Evolutionary conservation across 2,888 invertebrate genomes (phyloP).

Genomic region (Cheilosia vulpina): DNA sequence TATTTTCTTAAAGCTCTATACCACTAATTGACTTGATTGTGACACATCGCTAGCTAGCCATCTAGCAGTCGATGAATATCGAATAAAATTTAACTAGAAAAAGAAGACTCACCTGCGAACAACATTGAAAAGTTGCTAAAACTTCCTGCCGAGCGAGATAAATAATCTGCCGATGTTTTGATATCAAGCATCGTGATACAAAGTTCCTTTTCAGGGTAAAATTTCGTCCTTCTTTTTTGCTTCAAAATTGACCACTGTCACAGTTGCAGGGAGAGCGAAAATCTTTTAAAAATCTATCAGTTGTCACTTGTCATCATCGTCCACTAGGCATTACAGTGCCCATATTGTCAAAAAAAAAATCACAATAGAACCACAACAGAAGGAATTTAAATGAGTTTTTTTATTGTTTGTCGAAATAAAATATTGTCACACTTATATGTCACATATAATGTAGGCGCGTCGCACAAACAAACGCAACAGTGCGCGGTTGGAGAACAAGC

Average conservation of each 20-base stretch:
- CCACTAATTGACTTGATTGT: no score
- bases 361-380: slow-evolving; percentile 9
- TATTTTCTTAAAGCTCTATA: no score
- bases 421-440: slow-evolving; percentile 68
- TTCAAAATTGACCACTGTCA: slow-evolving; percentile 5
- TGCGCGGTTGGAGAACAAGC: slow-evolving; percentile 28
- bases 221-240: slow-evolving; percentile 23
- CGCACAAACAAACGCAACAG: slow-evolving; percentile 50
- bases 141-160: slow-evolving; percentile 92
- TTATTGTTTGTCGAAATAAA: slow-evolving; percentile 57
- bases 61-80: no score
- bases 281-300: background rate
- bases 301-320: slow-evolving; percentile 43
- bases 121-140: slow-evolving; percentile 98
- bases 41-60: no score
- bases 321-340: slow-evolving; percentile 58
- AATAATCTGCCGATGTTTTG: slow-evolving; percentile 95
- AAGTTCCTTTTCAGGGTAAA: slow-evolving; percentile 36
- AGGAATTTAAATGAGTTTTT: background rate
- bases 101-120: slow-evolving; percentile 90
- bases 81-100: no score
- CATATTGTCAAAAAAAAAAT: slow-evolving; percentile 36
- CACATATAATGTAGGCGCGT: slow-evolving; percentile 48
- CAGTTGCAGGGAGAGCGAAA: background rate
- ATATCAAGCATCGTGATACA: slow-evolving; percentile 92